These are phyloP conservation scores for Buathra laborator DNA, from an alignment of 2,888 invertebrate species.

Conservation along the genomic window DNA sequence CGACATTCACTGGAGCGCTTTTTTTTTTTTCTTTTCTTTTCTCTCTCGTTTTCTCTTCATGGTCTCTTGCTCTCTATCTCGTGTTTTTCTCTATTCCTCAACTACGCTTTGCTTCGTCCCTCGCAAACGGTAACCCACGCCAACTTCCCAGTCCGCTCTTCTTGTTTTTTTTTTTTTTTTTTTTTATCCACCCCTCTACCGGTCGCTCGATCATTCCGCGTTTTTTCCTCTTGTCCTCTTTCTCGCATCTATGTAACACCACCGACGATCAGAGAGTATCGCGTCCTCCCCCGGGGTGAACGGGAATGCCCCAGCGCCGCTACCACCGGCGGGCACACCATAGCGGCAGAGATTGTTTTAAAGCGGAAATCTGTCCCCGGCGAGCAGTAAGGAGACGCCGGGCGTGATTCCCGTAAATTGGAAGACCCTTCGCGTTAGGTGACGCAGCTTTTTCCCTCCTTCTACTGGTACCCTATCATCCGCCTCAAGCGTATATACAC, in stretches of 20 bases:
- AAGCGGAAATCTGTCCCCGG: constrained; percentile 83
- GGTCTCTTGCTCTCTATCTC: constrained; percentile 36
- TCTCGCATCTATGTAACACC: constrained; percentile 42
- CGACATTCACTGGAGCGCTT: constrained; percentile 49
- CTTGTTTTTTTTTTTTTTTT: constrained; percentile 1
- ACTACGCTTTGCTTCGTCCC: constrained; percentile 61
- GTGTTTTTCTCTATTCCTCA: not conserved
- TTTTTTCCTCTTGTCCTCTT: constrained; percentile 42
- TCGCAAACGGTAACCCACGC: constrained; percentile 35
- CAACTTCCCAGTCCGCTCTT: constrained; percentile 31
- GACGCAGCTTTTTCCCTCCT: constrained; percentile 65
- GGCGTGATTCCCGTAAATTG: constrained; percentile 77
- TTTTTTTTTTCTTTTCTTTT: constrained; percentile 11
- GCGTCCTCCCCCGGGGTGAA: constrained; percentile 21
- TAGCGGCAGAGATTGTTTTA: constrained; percentile 80
- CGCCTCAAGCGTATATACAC: constrained; percentile 58
- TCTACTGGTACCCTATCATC: constrained; percentile 37
- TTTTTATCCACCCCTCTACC: constrained; percentile 34
- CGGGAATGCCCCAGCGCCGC: not conserved
- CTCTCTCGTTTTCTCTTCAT: constrained; percentile 49
- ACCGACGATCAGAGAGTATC: constrained; percentile 51
- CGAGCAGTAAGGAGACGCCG: constrained; percentile 75
- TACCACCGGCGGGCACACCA: not conserved
- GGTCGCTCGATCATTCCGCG: constrained; percentile 63
- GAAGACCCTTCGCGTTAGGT: constrained; percentile 72